Evolutionary conservation across 2,888 invertebrate genomes (phyloP).

Genomic region (Drosophila hawaiiensis): DNA sequence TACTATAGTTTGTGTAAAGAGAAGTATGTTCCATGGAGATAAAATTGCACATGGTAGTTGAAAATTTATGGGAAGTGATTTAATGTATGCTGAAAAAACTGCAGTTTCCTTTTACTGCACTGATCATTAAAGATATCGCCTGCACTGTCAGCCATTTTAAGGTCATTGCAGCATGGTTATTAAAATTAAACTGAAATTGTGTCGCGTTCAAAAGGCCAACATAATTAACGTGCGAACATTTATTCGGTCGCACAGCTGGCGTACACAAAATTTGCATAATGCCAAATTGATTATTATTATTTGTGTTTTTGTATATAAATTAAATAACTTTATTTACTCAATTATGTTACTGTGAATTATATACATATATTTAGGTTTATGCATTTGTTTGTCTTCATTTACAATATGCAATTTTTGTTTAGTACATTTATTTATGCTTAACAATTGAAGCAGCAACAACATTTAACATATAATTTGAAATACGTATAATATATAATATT

Average conservation of each 20-base stretch:
- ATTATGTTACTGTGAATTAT: slow-evolving; percentile 70
- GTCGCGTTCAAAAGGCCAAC: slow-evolving; percentile 38
- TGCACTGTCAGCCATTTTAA: slow-evolving; percentile 6
- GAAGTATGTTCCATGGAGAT: neutral
- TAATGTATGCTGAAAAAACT: neutral
- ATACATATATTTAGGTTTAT: slow-evolving; percentile 55
- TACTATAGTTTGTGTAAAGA: neutral
- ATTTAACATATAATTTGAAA: slow-evolving; percentile 73
- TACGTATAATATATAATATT: slow-evolving; percentile 39
- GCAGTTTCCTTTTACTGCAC: neutral
- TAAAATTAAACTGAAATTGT: slow-evolving; percentile 36
- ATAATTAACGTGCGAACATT: slow-evolving; percentile 74
- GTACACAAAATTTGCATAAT: slow-evolving; percentile 66
- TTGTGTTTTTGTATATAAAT: slow-evolving; percentile 65
- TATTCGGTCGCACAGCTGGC: slow-evolving; percentile 60
- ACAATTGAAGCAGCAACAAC: slow-evolving; percentile 80
- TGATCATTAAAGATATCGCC: neutral
- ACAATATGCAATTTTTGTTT: slow-evolving; percentile 63
- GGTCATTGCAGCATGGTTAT: slow-evolving; percentile 3
- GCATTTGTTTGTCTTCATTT: slow-evolving; percentile 42
- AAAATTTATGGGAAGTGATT: neutral
- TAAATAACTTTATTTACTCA: slow-evolving; percentile 81
- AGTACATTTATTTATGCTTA: slow-evolving; percentile 75
- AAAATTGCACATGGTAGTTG: neutral
- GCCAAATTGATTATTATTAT: slow-evolving; percentile 69